Percentiles rank a stretch among this genome's conserved stretches.
Conservation (phyloP, 2,888 invertebrate genomes). For the Scrobipalpa costella region DNA sequence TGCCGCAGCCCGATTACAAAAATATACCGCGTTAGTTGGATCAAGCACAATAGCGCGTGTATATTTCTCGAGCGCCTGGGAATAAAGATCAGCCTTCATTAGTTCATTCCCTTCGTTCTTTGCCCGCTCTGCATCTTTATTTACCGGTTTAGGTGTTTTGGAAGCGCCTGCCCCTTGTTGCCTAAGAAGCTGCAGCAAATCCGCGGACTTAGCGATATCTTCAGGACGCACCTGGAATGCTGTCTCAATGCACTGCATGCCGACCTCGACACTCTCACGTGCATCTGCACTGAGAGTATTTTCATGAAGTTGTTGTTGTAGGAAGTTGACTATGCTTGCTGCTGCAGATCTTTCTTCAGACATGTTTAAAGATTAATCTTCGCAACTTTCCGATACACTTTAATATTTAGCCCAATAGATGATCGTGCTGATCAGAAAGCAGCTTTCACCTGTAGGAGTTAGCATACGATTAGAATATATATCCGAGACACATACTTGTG, state of each 20-base stretch:
- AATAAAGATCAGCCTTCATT: constrained; percentile 92
- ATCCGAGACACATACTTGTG: too few species aligned
- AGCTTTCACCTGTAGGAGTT: too few species aligned
- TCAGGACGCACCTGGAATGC: constrained; percentile 87
- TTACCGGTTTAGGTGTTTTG: constrained; percentile 51
- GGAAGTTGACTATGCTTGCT: constrained; percentile 81
- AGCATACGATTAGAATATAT: too few species aligned
- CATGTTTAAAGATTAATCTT: constrained; percentile 53
- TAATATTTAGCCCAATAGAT: constrained; percentile 15
- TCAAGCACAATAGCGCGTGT: constrained; percentile 94
- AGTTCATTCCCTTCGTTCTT: constrained; percentile 94
- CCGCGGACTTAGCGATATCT: constrained; percentile 61
- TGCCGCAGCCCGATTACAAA: constrained; percentile 98
- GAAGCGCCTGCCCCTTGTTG: constrained; percentile 39
- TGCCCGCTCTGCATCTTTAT: constrained; percentile 88
- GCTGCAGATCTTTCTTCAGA: constrained; percentile 72
- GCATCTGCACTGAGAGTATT: constrained; percentile 66
- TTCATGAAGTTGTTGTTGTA: constrained; percentile 79
- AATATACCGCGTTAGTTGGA: constrained; percentile 95
- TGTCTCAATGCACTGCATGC: constrained; percentile 95
- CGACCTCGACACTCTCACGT: constrained; percentile 93
- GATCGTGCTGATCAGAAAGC: too few species aligned
- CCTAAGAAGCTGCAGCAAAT: constrained; percentile 60
- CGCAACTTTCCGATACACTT: background rate
- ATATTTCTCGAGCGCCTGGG: constrained; percentile 92